These are phyloP conservation scores for Listrodromus nycthemerus DNA, from an alignment of 2,888 invertebrate species.

Conservation along the genomic window DNA sequence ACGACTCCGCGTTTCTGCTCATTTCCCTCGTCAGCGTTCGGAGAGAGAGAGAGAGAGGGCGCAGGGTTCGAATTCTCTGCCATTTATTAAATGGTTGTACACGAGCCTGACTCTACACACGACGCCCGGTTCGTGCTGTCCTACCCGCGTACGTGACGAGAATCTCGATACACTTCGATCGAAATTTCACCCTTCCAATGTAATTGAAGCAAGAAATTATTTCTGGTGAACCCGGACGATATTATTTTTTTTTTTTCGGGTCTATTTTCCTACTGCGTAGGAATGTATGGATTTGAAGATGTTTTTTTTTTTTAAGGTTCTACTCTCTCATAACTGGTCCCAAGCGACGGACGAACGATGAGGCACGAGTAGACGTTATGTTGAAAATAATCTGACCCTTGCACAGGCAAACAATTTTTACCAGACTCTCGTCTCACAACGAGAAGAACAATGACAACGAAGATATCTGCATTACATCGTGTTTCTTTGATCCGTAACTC, in stretches of 20 bases:
- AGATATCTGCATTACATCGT: too few relatives aligned
- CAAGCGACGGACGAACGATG: too few relatives aligned
- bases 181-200: neutral
- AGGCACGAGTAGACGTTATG: too few relatives aligned
- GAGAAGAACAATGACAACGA: neutral
- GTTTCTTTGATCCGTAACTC: too few relatives aligned
- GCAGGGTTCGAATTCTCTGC: constrained; percentile 49
- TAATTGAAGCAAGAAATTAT: neutral
- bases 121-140: neutral
- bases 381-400: neutral
- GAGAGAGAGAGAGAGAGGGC: constrained; percentile 40
- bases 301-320: too few relatives aligned
- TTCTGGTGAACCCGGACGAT: too few relatives aligned
- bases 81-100: constrained; percentile 3
- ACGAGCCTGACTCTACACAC: constrained; percentile 1
- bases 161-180: neutral
- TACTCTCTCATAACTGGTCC: too few relatives aligned
- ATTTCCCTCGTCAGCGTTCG: constrained; percentile 63
- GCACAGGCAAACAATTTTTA: neutral
- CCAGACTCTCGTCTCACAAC: neutral
- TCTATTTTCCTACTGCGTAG: too few relatives aligned
- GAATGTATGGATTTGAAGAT: too few relatives aligned
- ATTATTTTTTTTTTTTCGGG: too few relatives aligned
- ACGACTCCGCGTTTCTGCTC: constrained; percentile 62
- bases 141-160: neutral